These are phyloP conservation scores for Pseudorasbora parva DNA, from an alignment of 2,113 vertebrate species.

Conservation along the genomic window DNA sequence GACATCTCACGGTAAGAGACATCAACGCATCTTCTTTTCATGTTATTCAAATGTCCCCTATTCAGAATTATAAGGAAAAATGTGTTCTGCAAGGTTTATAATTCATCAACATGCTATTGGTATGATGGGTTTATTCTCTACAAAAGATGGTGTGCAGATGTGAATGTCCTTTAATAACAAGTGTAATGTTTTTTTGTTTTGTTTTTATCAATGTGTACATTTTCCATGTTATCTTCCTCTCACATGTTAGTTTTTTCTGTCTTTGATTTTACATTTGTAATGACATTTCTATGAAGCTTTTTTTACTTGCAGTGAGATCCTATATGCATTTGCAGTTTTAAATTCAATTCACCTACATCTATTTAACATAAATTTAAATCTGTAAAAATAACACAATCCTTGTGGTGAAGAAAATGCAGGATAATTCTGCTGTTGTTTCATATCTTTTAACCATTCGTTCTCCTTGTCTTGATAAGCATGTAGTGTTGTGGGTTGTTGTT, in stretches of 20 bases:
- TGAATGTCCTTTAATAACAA: slow-evolving; percentile 4
- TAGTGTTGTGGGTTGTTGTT: background rate
- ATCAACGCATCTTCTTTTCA: background rate
- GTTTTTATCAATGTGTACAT: background rate
- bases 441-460: background rate
- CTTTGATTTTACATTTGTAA: background rate
- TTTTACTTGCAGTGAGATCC: background rate
- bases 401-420: background rate
- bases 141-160: background rate
- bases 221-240: background rate
- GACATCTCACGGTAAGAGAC: slow-evolving; percentile 23
- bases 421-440: background rate
- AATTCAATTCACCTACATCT: background rate
- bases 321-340: background rate
- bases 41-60: background rate
- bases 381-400: background rate
- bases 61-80: too few relatives aligned
- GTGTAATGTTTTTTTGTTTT: background rate
- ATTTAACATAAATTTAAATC: background rate
- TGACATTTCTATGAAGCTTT: background rate
- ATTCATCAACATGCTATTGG: background rate
- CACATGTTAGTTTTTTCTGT: background rate
- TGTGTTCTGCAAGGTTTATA: background rate
- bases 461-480: background rate
- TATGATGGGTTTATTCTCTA: background rate